A percentile compares a stretch with the other conserved stretches of the same genome.
Conservation (phyloP, 2,797 vertebrate species). For the Malurus leucopterus region DNA sequence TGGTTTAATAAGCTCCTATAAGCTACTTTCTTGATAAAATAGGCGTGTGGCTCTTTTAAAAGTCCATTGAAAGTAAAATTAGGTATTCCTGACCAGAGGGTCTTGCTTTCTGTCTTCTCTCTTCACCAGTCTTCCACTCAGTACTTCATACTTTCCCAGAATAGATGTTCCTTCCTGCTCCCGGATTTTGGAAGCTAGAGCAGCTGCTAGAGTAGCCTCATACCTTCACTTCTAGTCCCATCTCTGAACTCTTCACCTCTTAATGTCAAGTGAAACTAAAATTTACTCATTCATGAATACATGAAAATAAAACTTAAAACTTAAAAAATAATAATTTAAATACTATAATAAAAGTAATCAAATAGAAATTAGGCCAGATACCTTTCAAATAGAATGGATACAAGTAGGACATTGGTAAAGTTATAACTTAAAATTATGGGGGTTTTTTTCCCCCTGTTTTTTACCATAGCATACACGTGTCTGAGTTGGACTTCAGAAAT, state of each 20-base stretch:
- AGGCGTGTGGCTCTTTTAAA: neutral
- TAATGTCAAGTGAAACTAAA: neutral
- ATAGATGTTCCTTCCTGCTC: neutral
- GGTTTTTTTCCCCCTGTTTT: rapidly evolving
- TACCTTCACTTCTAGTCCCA: neutral
- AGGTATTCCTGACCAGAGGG: neutral
- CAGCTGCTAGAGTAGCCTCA: neutral
- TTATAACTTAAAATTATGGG: neutral
- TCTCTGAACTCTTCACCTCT: neutral
- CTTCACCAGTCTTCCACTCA: neutral
- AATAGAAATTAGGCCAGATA: neutral
- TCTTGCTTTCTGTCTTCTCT: neutral
- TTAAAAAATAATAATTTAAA: neutral
- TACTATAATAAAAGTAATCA: neutral
- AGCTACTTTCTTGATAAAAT: neutral
- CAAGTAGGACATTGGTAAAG: neutral
- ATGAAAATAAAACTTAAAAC: neutral
- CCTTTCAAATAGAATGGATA: neutral
- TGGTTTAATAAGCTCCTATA: neutral
- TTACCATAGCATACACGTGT: neutral
- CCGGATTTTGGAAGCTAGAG: neutral
- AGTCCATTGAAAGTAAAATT: neutral
- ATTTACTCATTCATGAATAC: neutral
- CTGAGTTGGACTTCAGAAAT: neutral
- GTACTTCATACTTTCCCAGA: neutral